Evolutionary conservation across 2,797 vertebrate species (phyloP), one percentile per base, ranked within the genome.

Genomic region (Lerista edwardsae): DNA sequence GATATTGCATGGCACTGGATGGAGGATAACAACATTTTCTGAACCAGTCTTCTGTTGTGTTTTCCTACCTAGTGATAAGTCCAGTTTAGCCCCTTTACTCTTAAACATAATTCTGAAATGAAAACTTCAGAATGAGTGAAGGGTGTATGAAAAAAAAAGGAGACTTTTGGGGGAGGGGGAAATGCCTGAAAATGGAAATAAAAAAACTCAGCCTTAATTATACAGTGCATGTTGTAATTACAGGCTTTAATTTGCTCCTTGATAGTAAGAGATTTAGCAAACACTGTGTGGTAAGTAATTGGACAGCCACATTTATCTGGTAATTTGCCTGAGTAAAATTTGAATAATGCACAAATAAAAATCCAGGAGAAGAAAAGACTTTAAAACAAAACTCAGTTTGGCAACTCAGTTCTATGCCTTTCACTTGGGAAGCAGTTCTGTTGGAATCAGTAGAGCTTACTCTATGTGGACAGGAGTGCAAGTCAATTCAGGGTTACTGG

Each of bases 301-400:
- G 76, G 23, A 44, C 79, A 64, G 84, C 81, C 83, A 84, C 44
- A 80, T 0, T 34, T 27, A 80, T 73, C 81, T 82, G 77, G n/a
- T 84, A 84, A 88, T 91, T 86, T 89, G 6, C 17, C 34, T 67
- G 59, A 74, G 41, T 79, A n/a, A 89, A 89, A 86, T 68, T 41
- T 17, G 14, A 27, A 55, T 82, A 87, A 75, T 71, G 15, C 76
- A 83, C 73, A 67, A 82, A 75, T 86, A 89, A 88, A 57, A 88
- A 51, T 27, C 67, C 31, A 9, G 84, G 79, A 83, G 41, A 2
- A 19, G 34, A 79, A 68, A 57, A 27, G 31, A 25, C 19, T 34
- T 51, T 44, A 55, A 9, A 67, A 79, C 67, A 67, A 14, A 65
- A 75, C 36, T 86, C 17, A 17, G 11, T 9, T 47, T 36, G 62